Evolutionary conservation across 2,797 vertebrate genomes (phyloP).

Genomic region (Xerus rutilus): DNA sequence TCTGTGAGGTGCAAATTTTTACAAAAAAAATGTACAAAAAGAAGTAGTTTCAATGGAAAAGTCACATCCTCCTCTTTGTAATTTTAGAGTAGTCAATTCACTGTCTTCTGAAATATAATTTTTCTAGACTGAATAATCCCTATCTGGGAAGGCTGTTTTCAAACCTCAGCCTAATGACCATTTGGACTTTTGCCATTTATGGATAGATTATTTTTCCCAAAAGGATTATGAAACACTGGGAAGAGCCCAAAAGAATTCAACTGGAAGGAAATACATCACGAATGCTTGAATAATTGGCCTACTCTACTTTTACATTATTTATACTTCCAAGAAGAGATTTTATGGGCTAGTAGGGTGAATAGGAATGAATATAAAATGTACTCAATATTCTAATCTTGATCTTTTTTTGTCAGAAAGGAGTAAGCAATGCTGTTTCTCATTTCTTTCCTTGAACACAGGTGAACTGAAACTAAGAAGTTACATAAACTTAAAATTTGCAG

Average conservation of each 20-base stretch:
- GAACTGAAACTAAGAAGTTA: neutral
- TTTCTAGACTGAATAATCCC: neutral
- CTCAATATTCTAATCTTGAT: neutral
- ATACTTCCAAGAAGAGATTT: neutral
- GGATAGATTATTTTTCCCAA: neutral
- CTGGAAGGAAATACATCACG: neutral
- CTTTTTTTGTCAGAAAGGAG: neutral
- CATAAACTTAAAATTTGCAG: neutral
- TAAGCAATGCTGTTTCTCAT: neutral
- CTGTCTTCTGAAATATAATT: neutral
- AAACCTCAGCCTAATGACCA: neutral
- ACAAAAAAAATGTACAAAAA: neutral
- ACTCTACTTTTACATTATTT: neutral
- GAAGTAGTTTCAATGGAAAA: neutral
- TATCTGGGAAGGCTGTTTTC: neutral
- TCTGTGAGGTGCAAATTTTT: neutral
- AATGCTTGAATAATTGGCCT: neutral
- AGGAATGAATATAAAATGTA: neutral
- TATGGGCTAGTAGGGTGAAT: neutral
- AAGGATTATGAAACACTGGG: neutral
- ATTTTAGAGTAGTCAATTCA: neutral
- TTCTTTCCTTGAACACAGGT: neutral
- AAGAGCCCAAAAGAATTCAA: neutral
- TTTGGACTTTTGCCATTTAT: neutral
- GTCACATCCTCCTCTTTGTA: neutral